Evolutionary conservation across 2,888 invertebrate species (phyloP), one percentile per base, ranked within the genome.

Genomic region (Yponomeuta cagnagella): DNA sequence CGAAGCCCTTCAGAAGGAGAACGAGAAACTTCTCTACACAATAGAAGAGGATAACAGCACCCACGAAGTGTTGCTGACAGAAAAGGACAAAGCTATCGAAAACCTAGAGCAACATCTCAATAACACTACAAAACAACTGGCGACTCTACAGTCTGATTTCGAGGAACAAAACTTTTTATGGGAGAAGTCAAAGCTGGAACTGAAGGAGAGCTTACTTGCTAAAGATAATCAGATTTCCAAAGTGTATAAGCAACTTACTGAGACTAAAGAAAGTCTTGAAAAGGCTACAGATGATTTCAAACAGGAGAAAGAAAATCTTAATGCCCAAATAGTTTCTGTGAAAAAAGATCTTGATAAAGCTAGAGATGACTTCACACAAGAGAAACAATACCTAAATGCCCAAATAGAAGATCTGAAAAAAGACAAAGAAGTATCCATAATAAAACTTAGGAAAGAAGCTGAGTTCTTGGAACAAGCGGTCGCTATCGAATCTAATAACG

Each of bases 11-110:
- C 65, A 31, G 6, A 68, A 48, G 15, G 68, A 68, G 23, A 85
- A 82, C 74, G 80, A 80, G 72, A 80, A 83, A 33, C 72, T 86
- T 72, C 82, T 80, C n/a, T 79, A 78, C 72, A 76, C 77, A 2
- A 79, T 84, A 67, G 80, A 85, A 76, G 79, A 83, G 74, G 80
- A 82, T 70, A 85, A 81, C 31, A 83, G 76, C 72, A 83, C 75
- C 63, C 80, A 82, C 73, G 84, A 83, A 76, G 68, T 78, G 4
- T 68, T 80, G 52, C 65, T 83, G 9, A 83, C 82, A 75, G 84
- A 84, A 72, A 86, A 86, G 72, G 80, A 84, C 70, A 73, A 72
- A 48, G 72, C 81, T 10, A 82, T 86, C 65, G 80, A 82, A 70
- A 77, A 75, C 52, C 72, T 87, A 15, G 82, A 85, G 74, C 74